These are phyloP conservation scores for Pygoscelis antarcticus DNA, from an alignment of 2,113 vertebrate species.

Conservation along the genomic window DNA sequence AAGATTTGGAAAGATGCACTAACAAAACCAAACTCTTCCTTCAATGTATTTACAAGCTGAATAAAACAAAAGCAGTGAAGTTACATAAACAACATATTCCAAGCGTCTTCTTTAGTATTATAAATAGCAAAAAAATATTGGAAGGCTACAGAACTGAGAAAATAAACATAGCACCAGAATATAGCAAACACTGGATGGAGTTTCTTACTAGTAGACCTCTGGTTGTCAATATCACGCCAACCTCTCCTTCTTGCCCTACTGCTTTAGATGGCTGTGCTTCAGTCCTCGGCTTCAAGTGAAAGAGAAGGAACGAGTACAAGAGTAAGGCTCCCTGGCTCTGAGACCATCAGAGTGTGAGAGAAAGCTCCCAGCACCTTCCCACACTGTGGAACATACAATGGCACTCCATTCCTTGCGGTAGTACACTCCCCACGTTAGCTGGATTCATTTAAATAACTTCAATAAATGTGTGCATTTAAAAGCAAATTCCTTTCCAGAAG, in stretches of 20 bases:
- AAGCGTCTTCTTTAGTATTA: not conserved
- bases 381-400: not conserved
- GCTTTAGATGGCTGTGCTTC: not conserved
- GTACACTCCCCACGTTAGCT: not conserved
- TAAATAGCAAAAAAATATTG: not conserved
- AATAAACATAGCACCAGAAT: not conserved
- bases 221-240: fast-evolving
- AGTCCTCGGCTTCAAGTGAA: not conserved
- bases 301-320: not conserved
- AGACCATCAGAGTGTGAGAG: not conserved
- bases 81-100: not conserved
- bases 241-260: not conserved
- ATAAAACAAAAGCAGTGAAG: not conserved
- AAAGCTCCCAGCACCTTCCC: not conserved
- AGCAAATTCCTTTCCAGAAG: not conserved
- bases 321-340: not conserved
- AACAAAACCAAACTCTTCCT: not conserved
- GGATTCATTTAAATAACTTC: not conserved
- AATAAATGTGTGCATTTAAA: not conserved
- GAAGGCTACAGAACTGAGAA: not conserved
- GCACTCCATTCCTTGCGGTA: not conserved
- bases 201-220: not conserved
- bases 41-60: not conserved
- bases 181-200: not conserved
- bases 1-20: not conserved